Base-by-base conservation (phyloP, 2,113 vertebrate species). In the Morone chrysops region DNA sequence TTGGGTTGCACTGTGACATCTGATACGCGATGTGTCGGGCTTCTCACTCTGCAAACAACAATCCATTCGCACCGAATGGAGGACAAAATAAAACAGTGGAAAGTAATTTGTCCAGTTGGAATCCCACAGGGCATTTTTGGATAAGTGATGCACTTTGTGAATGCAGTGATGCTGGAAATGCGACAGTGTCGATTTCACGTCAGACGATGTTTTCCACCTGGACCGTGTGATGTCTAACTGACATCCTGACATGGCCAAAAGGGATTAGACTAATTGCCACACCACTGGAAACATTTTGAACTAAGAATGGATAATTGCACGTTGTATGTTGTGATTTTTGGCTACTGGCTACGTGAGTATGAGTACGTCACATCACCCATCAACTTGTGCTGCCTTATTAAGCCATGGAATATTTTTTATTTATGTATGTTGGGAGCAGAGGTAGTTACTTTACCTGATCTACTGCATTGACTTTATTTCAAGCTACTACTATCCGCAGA, bases 141-240 rank as follows among this genome's bases (percentile, higher is more conserved):
- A 87, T 86, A 89, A 87, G 78, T 13, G 50, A 69, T 72, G 84
- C 59, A 75, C 66, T 87, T 88, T 67, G 73, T 87, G 87, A 91
- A 89, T 75, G 89, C 80, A 59, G 85, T 51, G 80, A 92, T 76
- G 88, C 86, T 86, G 83, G 82, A 92, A 85, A 90, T 86, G 78
- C 68, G 43, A 67, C 62, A 22, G 83, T 77, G 74, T 87, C 22
- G 0, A 65, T 78, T 81, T 87, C 79, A 85, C 75, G 17, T 76
- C 67, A 80, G 57, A 59, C 40, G 2, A 69, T 68, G 77, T 87
- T 85, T 31, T 90, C 85, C 90, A 92, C 69, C 71, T 80, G 61
- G 16, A 47, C 56, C 17, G 0, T 1, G 14, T 70, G 70, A 80
- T 22, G 6, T 61, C 40, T 68, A 16, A n/a, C 65, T 76, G 74